Conservation (phyloP, 1,140 invertebrate species). For the Elymnias hypermnestra region DNA sequence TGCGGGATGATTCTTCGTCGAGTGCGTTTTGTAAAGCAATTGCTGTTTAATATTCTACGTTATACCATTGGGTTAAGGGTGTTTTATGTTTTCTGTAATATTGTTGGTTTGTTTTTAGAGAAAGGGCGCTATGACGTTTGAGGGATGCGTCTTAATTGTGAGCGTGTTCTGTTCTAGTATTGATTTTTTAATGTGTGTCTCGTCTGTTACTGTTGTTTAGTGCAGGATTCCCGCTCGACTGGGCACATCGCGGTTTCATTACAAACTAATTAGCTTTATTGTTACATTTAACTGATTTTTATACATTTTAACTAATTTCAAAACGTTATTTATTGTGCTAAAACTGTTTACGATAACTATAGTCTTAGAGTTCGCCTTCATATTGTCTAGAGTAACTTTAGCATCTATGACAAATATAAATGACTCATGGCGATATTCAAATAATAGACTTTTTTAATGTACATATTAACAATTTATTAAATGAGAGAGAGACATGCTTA, state of each 20-base stretch:
- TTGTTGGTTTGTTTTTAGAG: constrained; percentile 26
- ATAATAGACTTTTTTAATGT: too few relatives aligned
- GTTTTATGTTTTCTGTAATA: constrained; percentile 12
- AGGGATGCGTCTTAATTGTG: constrained; percentile 70
- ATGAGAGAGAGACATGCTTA: too few relatives aligned
- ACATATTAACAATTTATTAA: too few relatives aligned
- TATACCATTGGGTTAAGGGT: constrained; percentile 3
- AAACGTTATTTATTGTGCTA: too few relatives aligned
- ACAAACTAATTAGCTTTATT: constrained; percentile 18
- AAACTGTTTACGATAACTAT: too few relatives aligned
- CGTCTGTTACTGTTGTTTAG: constrained; percentile 24
- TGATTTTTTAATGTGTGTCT: constrained; percentile 67
- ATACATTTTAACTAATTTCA: neutral
- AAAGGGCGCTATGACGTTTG: constrained; percentile 61
- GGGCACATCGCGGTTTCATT: constrained; percentile 15
- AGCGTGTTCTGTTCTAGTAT: constrained; percentile 58
- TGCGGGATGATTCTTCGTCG: constrained; percentile 25
- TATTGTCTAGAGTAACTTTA: too few relatives aligned
- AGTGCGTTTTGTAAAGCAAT: constrained; percentile 9
- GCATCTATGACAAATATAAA: too few relatives aligned
- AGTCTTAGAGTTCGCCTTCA: too few relatives aligned
- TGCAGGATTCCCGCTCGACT: constrained; percentile 19
- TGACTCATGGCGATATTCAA: too few relatives aligned
- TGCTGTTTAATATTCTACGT: constrained; percentile 13
- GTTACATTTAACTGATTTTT: neutral